Evolutionary conservation across 2,797 vertebrate species (phyloP).

Genomic region (Myoxocephalus aenaeus): DNA sequence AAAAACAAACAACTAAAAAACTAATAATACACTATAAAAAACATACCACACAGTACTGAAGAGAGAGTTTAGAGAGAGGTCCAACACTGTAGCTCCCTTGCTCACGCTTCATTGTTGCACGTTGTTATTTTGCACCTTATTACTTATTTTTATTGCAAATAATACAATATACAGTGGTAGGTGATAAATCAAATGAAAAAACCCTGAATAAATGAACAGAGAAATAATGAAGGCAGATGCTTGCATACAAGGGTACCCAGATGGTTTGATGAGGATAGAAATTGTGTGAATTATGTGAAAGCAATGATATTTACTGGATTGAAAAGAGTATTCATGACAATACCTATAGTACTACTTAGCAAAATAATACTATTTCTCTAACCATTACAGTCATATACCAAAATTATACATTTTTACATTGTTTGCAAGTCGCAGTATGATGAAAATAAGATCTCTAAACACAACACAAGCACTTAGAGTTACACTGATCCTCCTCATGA

Average conservation of each 20-base stretch:
- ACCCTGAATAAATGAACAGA: not conserved
- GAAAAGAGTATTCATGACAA: constrained; percentile 1
- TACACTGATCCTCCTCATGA: constrained; percentile 4
- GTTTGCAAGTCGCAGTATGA: constrained; percentile 4
- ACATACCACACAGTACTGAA: constrained; percentile 2
- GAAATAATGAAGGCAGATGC: not conserved
- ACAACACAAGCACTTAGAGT: not conserved
- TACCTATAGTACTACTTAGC: not conserved
- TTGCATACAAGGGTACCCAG: not conserved
- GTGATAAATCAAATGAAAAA: not conserved
- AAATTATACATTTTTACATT: not conserved
- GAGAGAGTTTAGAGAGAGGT: not conserved
- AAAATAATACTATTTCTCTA: not conserved
- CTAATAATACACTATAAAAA: constrained; percentile 20
- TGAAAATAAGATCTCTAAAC: constrained; percentile 3
- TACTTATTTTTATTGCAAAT: not conserved
- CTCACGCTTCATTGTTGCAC: not conserved
- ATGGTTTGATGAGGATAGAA: not conserved
- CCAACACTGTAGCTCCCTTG: not conserved
- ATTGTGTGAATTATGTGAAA: not conserved
- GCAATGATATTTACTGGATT: not conserved
- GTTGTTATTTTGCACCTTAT: constrained; percentile 2
- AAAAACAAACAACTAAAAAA: too few relatives aligned
- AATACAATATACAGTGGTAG: not conserved
- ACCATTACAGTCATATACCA: not conserved